Evolutionary conservation across 1,140 invertebrate species (phyloP).

Genomic region (Cydia amplana): DNA sequence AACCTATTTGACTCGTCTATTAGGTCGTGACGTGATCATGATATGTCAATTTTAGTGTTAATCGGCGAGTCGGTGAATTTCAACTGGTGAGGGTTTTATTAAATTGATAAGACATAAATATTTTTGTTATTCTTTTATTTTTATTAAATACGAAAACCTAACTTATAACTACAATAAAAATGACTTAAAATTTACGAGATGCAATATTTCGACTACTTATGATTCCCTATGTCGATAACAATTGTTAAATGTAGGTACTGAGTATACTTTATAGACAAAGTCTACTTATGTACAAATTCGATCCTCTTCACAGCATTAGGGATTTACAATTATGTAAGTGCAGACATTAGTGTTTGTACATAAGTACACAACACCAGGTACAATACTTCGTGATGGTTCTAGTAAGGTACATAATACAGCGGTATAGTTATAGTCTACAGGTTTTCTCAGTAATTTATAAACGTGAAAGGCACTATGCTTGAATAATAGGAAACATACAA

Average conservation of each 20-base stretch:
- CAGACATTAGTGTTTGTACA: not conserved
- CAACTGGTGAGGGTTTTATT: not conserved
- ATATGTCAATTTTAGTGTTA: too few relatives aligned
- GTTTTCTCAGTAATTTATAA: conserved; percentile 52
- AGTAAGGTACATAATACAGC: conserved; percentile 36
- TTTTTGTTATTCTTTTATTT: conserved; percentile 43
- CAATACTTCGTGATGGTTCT: conserved; percentile 42
- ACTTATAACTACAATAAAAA: conserved; percentile 63
- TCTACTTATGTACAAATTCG: conserved; percentile 50
- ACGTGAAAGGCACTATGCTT: conserved; percentile 74
- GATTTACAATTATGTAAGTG: conserved; percentile 35
- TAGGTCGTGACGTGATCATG: too few relatives aligned
- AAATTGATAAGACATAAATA: conserved; percentile 11
- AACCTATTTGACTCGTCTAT: too few relatives aligned
- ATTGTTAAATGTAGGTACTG: conserved; percentile 44
- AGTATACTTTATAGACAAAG: conserved; percentile 44
- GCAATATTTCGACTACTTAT: conserved; percentile 61
- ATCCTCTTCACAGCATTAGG: conserved; percentile 43
- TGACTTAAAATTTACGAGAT: conserved; percentile 55
- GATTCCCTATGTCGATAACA: conserved; percentile 47
- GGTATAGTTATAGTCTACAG: conserved; percentile 49
- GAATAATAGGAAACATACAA: conserved; percentile 51
- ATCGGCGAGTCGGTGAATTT: not conserved
- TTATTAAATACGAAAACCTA: conserved; percentile 68
- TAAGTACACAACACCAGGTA: conserved; percentile 33